These are phyloP conservation scores for Coenonympha glycerion DNA, from an alignment of 2,888 invertebrate genomes.

Conservation along the genomic window DNA sequence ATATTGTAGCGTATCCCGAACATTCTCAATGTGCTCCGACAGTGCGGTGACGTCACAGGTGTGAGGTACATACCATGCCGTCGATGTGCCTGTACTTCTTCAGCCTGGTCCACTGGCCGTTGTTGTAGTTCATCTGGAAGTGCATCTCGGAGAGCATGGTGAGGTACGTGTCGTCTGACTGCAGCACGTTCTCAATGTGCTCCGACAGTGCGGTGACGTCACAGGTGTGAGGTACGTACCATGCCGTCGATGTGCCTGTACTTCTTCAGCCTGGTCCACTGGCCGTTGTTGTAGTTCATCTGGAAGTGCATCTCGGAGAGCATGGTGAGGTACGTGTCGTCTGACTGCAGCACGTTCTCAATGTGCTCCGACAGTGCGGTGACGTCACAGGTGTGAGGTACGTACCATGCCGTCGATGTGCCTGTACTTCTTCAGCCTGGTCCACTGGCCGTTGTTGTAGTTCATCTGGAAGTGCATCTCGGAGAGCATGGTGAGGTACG, in stretches of 20 bases:
- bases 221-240: too few relatives aligned
- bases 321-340: slow-evolving; percentile 87
- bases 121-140: slow-evolving; percentile 99
- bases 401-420: slow-evolving; percentile 78
- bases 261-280: slow-evolving; percentile 95
- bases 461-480: slow-evolving; percentile 99
- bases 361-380: too few relatives aligned
- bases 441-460: slow-evolving; percentile 98
- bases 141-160: slow-evolving; percentile 93
- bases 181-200: slow-evolving; percentile 89
- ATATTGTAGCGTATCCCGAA: too few relatives aligned
- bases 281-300: slow-evolving; percentile 98
- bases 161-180: slow-evolving; percentile 86
- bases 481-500: slow-evolving; percentile 85
- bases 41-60: too few relatives aligned
- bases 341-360: slow-evolving; percentile 89
- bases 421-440: slow-evolving; percentile 89
- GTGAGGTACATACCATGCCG: slow-evolving; percentile 56
- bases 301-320: slow-evolving; percentile 97
- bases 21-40: too few relatives aligned
- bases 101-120: slow-evolving; percentile 95
- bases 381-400: too few relatives aligned
- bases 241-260: slow-evolving; percentile 83
- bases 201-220: too few relatives aligned
- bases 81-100: slow-evolving; percentile 91